Base-by-base conservation (phyloP, 2,797 vertebrate species). In the Peromyscus melanophrys region DNA sequence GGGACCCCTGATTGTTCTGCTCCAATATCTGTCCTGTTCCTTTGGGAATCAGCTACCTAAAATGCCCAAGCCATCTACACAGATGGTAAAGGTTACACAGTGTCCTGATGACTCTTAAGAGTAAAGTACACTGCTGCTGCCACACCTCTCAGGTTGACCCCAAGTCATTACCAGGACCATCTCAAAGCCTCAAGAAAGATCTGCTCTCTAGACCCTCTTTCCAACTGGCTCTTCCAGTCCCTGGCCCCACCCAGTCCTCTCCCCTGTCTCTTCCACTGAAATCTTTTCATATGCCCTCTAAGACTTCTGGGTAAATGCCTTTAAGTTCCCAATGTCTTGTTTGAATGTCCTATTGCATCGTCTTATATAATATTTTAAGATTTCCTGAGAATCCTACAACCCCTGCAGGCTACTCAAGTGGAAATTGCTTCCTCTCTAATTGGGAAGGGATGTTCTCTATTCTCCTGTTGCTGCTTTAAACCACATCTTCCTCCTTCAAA, bases 321-420 rank as follows among this genome's bases (percentile, higher is more conserved):
- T 86, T 19, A 61, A 12, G 46, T 37, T 40, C 37, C 59, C 83
- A 94, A 6, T 57, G 21, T 71, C 67, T 89, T 76, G 0, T 65
- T 88, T 83, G 57, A 94, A 81, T 31, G 23, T 67, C 73, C 43
- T 85, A 40, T n/a, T 13, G 6, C 43, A 46, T 88, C 25, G 69
- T 59, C 43, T 65, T 75, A 77, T 29, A 76, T 78, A 67, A 71
- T 37, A 34, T 59, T 49, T 83, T 76, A 65, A 81, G 40, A 84
- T n/a, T 89, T 73, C 80, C 90, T 65, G 31, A 93, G 57, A 96
- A 43, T 92, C 34, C 49, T 86, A 89, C 40, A 29, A 29, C 21
- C 16, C 73, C 40, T 80, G 3, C 27, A 61, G 46, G 21, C 69
- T 19, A 55, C 61, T 92, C 67, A n/a, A 49, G n/a, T 40, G n/a